Evolutionary conservation across 1,140 invertebrate genomes (phyloP).

Genomic region (Pygmarrhopalites habei): DNA sequence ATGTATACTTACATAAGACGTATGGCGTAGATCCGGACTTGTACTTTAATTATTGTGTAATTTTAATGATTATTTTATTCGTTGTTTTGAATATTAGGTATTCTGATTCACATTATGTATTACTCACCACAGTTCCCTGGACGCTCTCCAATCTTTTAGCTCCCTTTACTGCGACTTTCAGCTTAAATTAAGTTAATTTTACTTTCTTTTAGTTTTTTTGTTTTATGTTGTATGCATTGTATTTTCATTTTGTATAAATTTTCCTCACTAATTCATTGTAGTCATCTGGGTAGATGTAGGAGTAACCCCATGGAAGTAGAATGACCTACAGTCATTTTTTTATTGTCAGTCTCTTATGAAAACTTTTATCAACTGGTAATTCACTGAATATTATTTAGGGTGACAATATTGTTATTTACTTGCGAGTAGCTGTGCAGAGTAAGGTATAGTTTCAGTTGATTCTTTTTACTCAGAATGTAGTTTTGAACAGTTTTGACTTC

Average conservation of each 20-base stretch:
- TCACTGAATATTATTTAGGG: too few species aligned
- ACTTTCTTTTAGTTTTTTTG: too few species aligned
- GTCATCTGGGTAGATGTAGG: background rate
- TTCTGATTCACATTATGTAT: too few species aligned
- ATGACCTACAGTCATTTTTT: background rate
- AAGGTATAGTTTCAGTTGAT: constrained; percentile 61
- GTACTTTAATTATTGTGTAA: too few species aligned
- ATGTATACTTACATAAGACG: constrained; percentile 50
- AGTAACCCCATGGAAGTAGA: background rate
- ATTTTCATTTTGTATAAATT: too few species aligned
- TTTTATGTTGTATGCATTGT: too few species aligned
- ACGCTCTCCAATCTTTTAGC: constrained; percentile 57
- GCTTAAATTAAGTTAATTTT: too few species aligned
- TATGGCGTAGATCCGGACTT: constrained; percentile 64
- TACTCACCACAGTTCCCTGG: constrained; percentile 58
- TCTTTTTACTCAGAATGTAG: constrained; percentile 50
- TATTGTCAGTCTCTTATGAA: too few species aligned
- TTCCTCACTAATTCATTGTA: constrained; percentile 43
- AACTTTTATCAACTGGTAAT: too few species aligned
- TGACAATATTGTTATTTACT: too few species aligned
- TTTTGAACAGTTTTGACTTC: constrained; percentile 71
- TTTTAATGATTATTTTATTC: too few species aligned
- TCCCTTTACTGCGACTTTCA: constrained; percentile 55
- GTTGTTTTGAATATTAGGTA: too few species aligned
- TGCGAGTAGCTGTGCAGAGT: constrained; percentile 85